phyloP scores from a whole-genome alignment of 1,140 invertebrate species.

The Heliconius nattereri region DNA sequence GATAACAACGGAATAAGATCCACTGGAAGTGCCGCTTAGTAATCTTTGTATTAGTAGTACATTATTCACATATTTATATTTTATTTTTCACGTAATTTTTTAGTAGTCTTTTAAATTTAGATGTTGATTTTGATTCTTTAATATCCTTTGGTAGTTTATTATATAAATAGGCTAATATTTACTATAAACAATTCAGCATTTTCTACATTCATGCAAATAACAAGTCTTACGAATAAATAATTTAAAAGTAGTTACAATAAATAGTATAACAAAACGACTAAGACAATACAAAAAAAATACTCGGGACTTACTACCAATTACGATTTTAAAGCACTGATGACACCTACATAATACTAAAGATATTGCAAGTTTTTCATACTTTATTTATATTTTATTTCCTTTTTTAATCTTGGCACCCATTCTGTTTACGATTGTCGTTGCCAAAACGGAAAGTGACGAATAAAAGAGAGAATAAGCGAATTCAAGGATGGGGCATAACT shows the following conservation, averaged over 20 bases:
- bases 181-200: not conserved
- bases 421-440: slow-evolving; percentile 54
- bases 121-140: no score
- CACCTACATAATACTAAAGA: not conserved
- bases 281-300: not conserved
- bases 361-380: not conserved
- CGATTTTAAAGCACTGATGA: not conserved
- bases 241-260: no score
- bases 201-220: not conserved
- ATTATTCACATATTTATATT: no score
- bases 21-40: no score
- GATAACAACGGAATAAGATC: no score
- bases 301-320: not conserved
- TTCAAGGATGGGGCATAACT: slow-evolving; percentile 47
- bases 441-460: slow-evolving; percentile 53
- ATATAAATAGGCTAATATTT: no score
- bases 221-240: not conserved
- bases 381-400: not conserved
- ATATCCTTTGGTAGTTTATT: no score
- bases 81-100: no score
- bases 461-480: slow-evolving; percentile 50
- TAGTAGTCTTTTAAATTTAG: no score
- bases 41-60: no score
- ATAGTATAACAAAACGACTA: not conserved
- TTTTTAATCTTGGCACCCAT: not conserved